Percentiles rank a stretch among this genome's conserved stretches.
Conservation (phyloP, 2,113 vertebrate genomes). For the Heptranchias perlo region DNA sequence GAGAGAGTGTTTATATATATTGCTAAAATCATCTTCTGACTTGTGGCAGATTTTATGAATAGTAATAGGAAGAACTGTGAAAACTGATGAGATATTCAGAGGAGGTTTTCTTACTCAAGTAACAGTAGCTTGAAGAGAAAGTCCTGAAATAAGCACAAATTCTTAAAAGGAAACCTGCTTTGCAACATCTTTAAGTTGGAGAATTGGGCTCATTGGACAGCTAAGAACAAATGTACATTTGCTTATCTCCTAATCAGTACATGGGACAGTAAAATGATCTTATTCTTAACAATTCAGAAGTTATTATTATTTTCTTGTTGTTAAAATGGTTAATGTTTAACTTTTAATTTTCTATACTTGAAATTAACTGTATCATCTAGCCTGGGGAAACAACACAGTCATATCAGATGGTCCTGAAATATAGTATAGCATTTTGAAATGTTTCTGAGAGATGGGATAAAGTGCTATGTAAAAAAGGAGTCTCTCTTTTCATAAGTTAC, state of each 20-base stretch:
- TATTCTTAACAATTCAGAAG: background rate
- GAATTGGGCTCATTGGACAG: background rate
- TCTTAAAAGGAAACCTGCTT: background rate
- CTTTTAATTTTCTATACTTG: background rate
- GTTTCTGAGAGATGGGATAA: background rate
- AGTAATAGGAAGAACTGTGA: too few species aligned
- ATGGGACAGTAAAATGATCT: background rate
- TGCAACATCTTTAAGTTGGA: background rate
- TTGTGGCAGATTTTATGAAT: too few species aligned
- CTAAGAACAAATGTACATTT: background rate
- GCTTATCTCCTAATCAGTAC: background rate
- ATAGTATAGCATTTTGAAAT: background rate
- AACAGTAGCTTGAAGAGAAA: too few species aligned
- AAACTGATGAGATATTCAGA: too few species aligned
- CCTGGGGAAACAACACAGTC: background rate
- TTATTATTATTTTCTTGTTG: background rate
- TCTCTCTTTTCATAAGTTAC: background rate
- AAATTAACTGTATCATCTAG: background rate
- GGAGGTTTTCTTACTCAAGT: too few species aligned
- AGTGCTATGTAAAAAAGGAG: background rate
- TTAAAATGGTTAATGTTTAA: background rate
- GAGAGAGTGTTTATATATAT: too few species aligned
- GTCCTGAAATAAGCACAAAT: too few species aligned
- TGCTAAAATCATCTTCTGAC: too few species aligned
- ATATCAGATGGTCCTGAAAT: background rate